Evolutionary conservation across 2,888 invertebrate genomes (phyloP).

Genomic region (Scelioninae gen. 1): DNA sequence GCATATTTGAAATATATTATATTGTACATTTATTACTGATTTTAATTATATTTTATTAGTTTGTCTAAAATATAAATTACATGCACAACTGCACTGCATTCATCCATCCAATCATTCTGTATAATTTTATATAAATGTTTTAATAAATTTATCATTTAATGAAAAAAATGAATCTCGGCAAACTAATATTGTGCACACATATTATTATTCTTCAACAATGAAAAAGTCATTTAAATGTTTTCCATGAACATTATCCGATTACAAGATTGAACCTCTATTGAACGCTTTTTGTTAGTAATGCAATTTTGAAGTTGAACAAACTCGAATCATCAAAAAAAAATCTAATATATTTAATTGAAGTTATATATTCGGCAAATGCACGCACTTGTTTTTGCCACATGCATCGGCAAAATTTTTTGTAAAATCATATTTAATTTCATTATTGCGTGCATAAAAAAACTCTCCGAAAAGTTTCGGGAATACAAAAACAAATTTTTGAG

Average conservation of each 20-base stretch:
- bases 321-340: slow-evolving; percentile 41
- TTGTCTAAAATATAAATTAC: neutral
- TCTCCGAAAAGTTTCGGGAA: slow-evolving; percentile 1
- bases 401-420: slow-evolving; percentile 26
- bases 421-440: slow-evolving; percentile 60
- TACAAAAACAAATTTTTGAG: slow-evolving; percentile 33
- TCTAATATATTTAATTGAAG: slow-evolving; percentile 56
- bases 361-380: slow-evolving; percentile 20
- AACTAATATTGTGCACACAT: slow-evolving; percentile 19
- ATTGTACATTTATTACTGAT: neutral
- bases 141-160: slow-evolving; percentile 26
- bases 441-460: slow-evolving; percentile 44
- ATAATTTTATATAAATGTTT: slow-evolving; percentile 13
- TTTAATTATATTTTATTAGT: neutral
- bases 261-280: slow-evolving; percentile 43
- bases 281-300: slow-evolving; percentile 45
- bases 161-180: neutral
- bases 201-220: slow-evolving; percentile 18
- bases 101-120: neutral
- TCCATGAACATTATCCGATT: slow-evolving; percentile 41
- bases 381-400: slow-evolving; percentile 29
- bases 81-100: neutral
- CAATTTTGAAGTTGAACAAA: slow-evolving; percentile 61
- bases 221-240: slow-evolving; percentile 49
- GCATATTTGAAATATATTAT: no score